Evolutionary conservation across 2,113 vertebrate species (phyloP), one percentile per base, ranked within the genome.

Genomic region (Nicator chloris): DNA sequence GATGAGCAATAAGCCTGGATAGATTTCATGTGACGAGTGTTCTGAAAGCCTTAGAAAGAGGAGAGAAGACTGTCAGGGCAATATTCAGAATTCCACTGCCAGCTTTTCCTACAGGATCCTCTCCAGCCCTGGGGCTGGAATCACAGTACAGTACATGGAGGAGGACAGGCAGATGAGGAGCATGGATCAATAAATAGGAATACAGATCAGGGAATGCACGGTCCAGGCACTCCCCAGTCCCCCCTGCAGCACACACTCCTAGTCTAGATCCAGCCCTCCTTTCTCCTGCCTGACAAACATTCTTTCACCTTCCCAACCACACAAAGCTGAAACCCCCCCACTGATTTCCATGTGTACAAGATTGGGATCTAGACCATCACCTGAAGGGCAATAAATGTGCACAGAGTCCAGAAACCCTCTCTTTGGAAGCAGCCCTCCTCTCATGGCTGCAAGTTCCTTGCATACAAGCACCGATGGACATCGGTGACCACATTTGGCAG

Each of bases 201-300:
- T 35, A 49, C 0, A 77, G 49, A 44, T 4, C 0, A 2, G 15
- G 33, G 65, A 92, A 63, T 0, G 1, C 10, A 51, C 2, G 11
- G 24, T 9, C 17, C 8, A 68, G 12, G 10, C 16, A 30, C 8
- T 51, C 8, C 5, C 3, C n/a, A 68, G 35, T 17, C 40, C 39
- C 53, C 24, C 24, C 35, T n/a, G 10, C 22, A 70, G 31, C n/a
- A 44, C 19, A 30, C 17, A 16, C 10, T 17, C 12, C 47, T 78
- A 39, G 19, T n/a, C 27, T 22, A 53, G 39, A 6, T 42, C 47
- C 44, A 82, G 39, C 0, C 1, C 15, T 77, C 10, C 31, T 76
- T 82, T 23, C 37, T 68, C 31, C 39, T 68, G 59, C 82, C 19
- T 7, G 2, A 47, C 5, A 75, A 66, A 68, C 0, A 0, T 47